These are phyloP conservation scores for Tanytarsus gracilentus DNA, from an alignment of 2,888 invertebrate genomes.

Conservation along the genomic window DNA sequence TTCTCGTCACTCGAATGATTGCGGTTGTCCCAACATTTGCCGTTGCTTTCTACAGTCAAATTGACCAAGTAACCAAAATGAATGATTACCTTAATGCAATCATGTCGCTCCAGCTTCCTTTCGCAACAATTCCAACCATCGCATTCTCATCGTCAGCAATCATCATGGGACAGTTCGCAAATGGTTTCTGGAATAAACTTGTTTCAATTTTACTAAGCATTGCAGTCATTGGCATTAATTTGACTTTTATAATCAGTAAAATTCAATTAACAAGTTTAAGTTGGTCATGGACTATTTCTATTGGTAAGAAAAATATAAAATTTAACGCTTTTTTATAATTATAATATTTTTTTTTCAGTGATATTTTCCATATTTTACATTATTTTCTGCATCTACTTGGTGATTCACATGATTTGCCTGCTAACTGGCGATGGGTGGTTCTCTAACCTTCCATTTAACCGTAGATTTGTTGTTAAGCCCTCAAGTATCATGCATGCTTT, in stretches of 20 bases:
- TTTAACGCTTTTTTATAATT: conserved; percentile 22
- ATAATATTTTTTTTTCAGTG: conserved; percentile 34
- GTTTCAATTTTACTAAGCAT: conserved; percentile 57
- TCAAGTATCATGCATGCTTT: neutral
- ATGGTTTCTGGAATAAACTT: conserved; percentile 64
- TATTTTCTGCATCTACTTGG: conserved; percentile 62
- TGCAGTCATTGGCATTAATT: conserved; percentile 67
- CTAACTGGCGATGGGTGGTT: neutral
- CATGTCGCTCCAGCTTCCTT: conserved; percentile 79
- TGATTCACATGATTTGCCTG: conserved; percentile 51
- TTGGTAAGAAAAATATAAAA: conserved; percentile 38
- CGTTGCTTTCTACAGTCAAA: conserved; percentile 53
- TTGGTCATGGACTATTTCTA: conserved; percentile 44
- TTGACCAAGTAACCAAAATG: conserved; percentile 65
- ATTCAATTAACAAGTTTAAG: conserved; percentile 45
- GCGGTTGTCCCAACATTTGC: conserved; percentile 55
- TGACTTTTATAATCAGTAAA: conserved; percentile 63
- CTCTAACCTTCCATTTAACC: neutral
- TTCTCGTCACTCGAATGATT: conserved; percentile 71
- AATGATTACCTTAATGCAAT: conserved; percentile 79
- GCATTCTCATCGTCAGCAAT: conserved; percentile 70
- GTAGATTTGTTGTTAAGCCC: neutral
- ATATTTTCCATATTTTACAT: conserved; percentile 59
- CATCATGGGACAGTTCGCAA: conserved; percentile 79
- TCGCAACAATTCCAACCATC: conserved; percentile 76